Evolutionary conservation across 2,797 vertebrate species (phyloP).

Genomic region (Pipistrellus pipistrellus): DNA sequence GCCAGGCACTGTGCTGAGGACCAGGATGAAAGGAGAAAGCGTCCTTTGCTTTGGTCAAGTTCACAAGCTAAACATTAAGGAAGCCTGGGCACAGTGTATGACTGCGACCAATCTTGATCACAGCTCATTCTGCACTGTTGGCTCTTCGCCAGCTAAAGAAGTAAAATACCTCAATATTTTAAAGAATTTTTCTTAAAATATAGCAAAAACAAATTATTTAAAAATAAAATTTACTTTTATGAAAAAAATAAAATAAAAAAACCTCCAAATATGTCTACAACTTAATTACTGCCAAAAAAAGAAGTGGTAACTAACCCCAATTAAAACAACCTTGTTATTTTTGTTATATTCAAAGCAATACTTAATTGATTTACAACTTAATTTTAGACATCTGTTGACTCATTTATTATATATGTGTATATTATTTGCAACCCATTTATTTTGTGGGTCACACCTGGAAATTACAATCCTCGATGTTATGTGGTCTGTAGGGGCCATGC

Average conservation of each 20-base stretch:
- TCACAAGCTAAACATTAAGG: background rate
- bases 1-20: background rate
- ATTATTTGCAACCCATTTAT: slow-evolving; percentile 36
- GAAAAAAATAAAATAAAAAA: too few relatives aligned
- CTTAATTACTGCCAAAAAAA: slow-evolving; percentile 11
- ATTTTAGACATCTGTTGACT: slow-evolving; percentile 28
- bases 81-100: background rate
- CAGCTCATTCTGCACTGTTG: background rate
- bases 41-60: background rate
- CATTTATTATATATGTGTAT: background rate
- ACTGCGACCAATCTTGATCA: background rate
- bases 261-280: background rate
- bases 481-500: slow-evolving; percentile 30
- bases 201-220: background rate
- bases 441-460: background rate
- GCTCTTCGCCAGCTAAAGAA: background rate
- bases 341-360: background rate
- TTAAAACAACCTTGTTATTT: background rate
- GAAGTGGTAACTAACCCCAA: background rate
- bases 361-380: background rate
- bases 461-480: slow-evolving; percentile 60
- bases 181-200: slow-evolving; percentile 7
- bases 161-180: background rate
- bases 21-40: background rate
- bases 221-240: slow-evolving; percentile 9